Conservation (phyloP, 2,797 vertebrate genomes). For the Kryptopterus vitreolus region DNA sequence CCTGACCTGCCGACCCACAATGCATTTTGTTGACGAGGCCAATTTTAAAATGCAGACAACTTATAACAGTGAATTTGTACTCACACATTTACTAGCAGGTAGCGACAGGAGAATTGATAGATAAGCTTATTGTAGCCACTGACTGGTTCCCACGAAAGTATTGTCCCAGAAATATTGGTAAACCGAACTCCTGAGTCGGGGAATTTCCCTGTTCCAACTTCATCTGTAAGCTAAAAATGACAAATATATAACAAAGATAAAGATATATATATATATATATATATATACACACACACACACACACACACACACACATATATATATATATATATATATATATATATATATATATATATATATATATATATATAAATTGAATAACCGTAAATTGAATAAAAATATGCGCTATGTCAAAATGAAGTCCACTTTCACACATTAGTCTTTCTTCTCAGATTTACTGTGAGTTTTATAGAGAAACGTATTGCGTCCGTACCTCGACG, state of each 20-base stretch:
- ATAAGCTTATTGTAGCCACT: constrained; percentile 57
- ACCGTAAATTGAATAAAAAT: too few relatives aligned
- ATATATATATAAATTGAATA: too few relatives aligned
- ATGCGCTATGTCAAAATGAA: too few relatives aligned
- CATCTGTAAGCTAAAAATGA: constrained; percentile 57
- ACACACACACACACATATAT: too few relatives aligned
- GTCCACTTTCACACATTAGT: not conserved
- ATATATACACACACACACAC: too few relatives aligned
- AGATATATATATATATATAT: too few relatives aligned
- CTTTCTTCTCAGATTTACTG: not conserved
- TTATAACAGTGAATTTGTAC: constrained; percentile 52
- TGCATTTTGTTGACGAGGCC: not conserved
- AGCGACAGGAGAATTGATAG: constrained; percentile 76
- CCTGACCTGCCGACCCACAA: constrained; percentile 65
- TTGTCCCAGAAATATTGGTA: constrained; percentile 69
- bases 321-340: too few relatives aligned
- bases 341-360: too few relatives aligned
- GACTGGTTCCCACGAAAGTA: constrained; percentile 65
- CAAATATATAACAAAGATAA: too few relatives aligned
- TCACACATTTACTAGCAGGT: constrained; percentile 74
- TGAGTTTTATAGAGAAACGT: not conserved
- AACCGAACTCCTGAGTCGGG: constrained; percentile 67
- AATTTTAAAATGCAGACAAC: not conserved
- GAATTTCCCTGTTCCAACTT: constrained; percentile 61
- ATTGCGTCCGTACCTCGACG: constrained; percentile 59